Evolutionary conservation across 2,888 invertebrate species (phyloP), one percentile per base, ranked within the genome.

Genomic region (Helicoverpa assulta): DNA sequence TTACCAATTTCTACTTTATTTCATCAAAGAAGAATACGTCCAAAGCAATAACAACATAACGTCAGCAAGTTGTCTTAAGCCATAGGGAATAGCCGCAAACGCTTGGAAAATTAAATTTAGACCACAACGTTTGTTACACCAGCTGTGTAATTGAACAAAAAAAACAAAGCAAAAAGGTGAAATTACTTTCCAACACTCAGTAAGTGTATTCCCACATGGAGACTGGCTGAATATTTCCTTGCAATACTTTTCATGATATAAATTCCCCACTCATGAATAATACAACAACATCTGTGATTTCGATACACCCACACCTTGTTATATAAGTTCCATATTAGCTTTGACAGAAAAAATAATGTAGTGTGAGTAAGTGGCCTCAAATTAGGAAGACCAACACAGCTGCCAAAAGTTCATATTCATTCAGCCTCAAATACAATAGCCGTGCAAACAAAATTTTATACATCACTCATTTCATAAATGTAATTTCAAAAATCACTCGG

Each of bases 61-160:
- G 75, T 74, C 77, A 86, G 80, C 82, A 84, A 75, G 78, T 75
- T 77, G 70, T 76, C 72, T 59, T 65, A 60, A 56, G 21, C 85
- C 83, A 67, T 66, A 59, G 76, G 81, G 82, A 79, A 76, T 69
- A 70, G 19, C 66, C 55, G 67, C 57, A 69, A 71, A 73, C 50
- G 73, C 65, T 69, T 52, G 75, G 67, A 66, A 76, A 81, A 82
- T 82, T 81, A 73, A 84, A 80, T 81, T 77, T 68, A 73, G 71
- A 78, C 70, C 78, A 73, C 76, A 79, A 78, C 79, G 83, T 85
- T 84, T 76, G 81, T 84, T 86, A 79, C 80, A 74, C 76, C 74
- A 81, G 76, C 71, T 76, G 72, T 82, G 83, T 86, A 86, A 89
- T 87, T 86, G 86, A 80, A 81, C 82, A 80, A 82, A 68, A 83